Evolutionary conservation across 2,797 vertebrate genomes (phyloP).

Genomic region (Oreochromis mossambicus): DNA sequence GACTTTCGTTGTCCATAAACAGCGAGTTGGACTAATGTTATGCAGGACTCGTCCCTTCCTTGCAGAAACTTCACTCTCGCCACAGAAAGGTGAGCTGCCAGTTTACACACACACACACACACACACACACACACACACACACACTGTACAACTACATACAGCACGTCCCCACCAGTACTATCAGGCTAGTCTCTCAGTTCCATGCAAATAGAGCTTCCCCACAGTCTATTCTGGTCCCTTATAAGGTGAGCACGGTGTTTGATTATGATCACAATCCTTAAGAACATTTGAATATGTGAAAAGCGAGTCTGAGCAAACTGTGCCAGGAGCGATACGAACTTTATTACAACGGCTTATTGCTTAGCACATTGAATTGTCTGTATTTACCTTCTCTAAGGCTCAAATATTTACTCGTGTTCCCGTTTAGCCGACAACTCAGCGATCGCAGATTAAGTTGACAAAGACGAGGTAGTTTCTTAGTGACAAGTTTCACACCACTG

Average conservation of each 20-base stretch:
- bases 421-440: neutral
- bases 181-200: neutral
- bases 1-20: neutral
- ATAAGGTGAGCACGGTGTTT: neutral
- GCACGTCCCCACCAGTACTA: conserved; percentile 8
- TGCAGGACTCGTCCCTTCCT: neutral
- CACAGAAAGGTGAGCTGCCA: conserved; percentile 52
- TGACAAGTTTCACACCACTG: fast-evolving
- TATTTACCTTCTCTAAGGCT: neutral
- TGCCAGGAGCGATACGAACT: fast-evolving
- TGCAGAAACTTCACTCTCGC: conserved; percentile 33
- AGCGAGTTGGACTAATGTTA: neutral
- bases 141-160: neutral
- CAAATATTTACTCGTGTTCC: neutral
- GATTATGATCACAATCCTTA: neutral
- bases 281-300: neutral
- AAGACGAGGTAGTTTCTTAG: neutral
- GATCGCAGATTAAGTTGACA: fast-evolving
- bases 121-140: neutral
- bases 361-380: neutral
- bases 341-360: neutral
- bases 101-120: neutral
- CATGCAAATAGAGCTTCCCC: neutral
- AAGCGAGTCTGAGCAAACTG: neutral
- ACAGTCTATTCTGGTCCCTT: neutral